A percentile compares a stretch with the other conserved stretches of the same genome.
phyloP scores from a whole-genome alignment of 2,888 invertebrate species.

The Napeogenes sylphis region DNA sequence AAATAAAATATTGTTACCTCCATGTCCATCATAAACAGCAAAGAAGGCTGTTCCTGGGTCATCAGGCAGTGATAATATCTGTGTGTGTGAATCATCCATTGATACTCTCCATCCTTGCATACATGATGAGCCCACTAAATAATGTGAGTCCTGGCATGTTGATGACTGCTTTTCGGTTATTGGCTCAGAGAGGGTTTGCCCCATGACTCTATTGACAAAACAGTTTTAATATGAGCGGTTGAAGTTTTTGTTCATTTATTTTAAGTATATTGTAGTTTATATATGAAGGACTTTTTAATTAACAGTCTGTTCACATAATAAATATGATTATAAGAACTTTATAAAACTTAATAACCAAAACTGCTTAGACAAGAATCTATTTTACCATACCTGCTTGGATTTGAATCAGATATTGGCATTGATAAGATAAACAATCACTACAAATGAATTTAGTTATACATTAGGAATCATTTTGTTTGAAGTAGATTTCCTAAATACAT shows the following conservation, averaged over 20 bases:
- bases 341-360: too few relatives aligned
- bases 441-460: too few relatives aligned
- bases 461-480: neutral
- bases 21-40: constrained; percentile 98
- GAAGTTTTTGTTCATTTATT: too few relatives aligned
- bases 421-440: too few relatives aligned
- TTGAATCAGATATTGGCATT: too few relatives aligned
- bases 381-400: too few relatives aligned
- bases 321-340: too few relatives aligned
- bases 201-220: constrained; percentile 83
- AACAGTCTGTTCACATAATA: too few relatives aligned
- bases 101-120: constrained; percentile 99
- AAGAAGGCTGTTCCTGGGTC: constrained; percentile 96
- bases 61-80: constrained; percentile 93
- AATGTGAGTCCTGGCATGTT: constrained; percentile 84
- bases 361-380: too few relatives aligned
- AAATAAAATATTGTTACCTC: constrained; percentile 73
- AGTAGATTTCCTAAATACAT: neutral
- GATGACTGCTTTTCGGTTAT: constrained; percentile 93
- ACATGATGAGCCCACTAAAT: constrained; percentile 94
- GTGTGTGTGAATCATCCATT: constrained; percentile 99
- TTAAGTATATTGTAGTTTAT: too few relatives aligned
- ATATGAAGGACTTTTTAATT: too few relatives aligned
- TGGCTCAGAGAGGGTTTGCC: constrained; percentile 98
- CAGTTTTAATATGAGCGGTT: too few relatives aligned